Evolutionary conservation across 2,888 invertebrate genomes (phyloP).

Genomic region (Caradrina kadenii): DNA sequence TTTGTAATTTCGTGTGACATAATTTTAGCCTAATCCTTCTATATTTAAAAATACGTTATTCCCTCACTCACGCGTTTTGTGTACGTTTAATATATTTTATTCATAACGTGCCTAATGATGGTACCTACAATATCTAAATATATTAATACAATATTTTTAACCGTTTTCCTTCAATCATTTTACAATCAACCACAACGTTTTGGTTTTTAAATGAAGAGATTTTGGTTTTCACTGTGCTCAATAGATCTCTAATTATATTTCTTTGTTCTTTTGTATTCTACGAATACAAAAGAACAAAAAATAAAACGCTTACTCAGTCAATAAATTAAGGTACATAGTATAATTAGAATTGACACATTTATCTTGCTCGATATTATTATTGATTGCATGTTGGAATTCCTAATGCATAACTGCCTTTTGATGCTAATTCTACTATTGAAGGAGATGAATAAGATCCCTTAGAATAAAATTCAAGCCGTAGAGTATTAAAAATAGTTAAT

Average conservation of each 20-base stretch:
- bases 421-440: too few relatives aligned
- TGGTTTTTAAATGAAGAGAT: not conserved
- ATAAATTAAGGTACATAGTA: not conserved
- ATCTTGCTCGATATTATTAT: too few relatives aligned
- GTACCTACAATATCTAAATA: not conserved
- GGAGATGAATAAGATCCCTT: too few relatives aligned
- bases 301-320: slow-evolving; percentile 3
- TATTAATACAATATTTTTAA: not conserved
- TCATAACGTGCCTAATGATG: not conserved
- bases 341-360: too few relatives aligned
- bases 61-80: slow-evolving; percentile 10
- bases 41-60: slow-evolving; percentile 31
- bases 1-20: slow-evolving; percentile 19
- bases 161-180: not conserved
- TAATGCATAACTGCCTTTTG: too few relatives aligned
- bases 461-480: too few relatives aligned
- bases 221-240: not conserved
- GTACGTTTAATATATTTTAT: slow-evolving; percentile 23
- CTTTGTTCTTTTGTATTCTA: not conserved
- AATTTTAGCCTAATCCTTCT: not conserved
- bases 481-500: too few relatives aligned
- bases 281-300: too few relatives aligned
- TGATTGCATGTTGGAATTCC: too few relatives aligned
- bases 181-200: not conserved
- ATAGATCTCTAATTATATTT: not conserved